Percentiles rank a stretch among this genome's conserved stretches.
phyloP scores from a whole-genome alignment of 1,140 invertebrate species.

The Lepidostoma basale region DNA sequence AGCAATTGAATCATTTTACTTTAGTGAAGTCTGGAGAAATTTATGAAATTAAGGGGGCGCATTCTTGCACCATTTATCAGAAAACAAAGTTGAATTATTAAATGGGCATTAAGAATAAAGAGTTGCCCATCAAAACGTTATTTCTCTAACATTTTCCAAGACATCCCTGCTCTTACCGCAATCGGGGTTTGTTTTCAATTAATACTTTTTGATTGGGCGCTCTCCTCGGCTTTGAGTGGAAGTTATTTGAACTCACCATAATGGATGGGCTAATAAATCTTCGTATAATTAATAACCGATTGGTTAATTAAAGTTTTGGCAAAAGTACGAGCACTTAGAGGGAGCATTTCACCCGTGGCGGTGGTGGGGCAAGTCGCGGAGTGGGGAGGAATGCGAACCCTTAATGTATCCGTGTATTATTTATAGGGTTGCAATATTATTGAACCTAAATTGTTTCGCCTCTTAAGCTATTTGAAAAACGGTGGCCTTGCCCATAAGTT shows the following conservation, averaged over 20 bases:
- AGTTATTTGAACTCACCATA: slow-evolving; percentile 19
- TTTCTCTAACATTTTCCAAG: slow-evolving; percentile 17
- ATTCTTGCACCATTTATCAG: background rate
- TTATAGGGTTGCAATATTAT: too few species aligned
- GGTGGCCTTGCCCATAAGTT: too few species aligned
- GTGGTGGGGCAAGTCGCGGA: background rate
- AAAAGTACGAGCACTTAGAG: slow-evolving; percentile 28
- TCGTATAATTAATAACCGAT: slow-evolving; percentile 38
- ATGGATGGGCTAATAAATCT: slow-evolving; percentile 30
- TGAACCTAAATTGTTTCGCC: too few species aligned
- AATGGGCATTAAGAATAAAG: slow-evolving; percentile 1
- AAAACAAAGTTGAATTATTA: background rate
- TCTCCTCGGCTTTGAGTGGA: slow-evolving; percentile 16
- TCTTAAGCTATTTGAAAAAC: too few species aligned
- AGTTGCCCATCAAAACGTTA: background rate
- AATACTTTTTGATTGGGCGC: slow-evolving; percentile 28
- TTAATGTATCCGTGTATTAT: too few species aligned
- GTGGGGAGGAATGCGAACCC: too few species aligned
- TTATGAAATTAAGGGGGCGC: too few species aligned
- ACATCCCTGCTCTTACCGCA: background rate
- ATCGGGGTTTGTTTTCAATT: slow-evolving; percentile 30
- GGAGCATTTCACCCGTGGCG: slow-evolving; percentile 20
- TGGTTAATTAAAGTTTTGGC: slow-evolving; percentile 34
- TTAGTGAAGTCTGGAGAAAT: too few species aligned
- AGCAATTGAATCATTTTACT: too few species aligned